Evolutionary conservation across 2,888 invertebrate genomes (phyloP).

Genomic region (Zeuzera pyrina): DNA sequence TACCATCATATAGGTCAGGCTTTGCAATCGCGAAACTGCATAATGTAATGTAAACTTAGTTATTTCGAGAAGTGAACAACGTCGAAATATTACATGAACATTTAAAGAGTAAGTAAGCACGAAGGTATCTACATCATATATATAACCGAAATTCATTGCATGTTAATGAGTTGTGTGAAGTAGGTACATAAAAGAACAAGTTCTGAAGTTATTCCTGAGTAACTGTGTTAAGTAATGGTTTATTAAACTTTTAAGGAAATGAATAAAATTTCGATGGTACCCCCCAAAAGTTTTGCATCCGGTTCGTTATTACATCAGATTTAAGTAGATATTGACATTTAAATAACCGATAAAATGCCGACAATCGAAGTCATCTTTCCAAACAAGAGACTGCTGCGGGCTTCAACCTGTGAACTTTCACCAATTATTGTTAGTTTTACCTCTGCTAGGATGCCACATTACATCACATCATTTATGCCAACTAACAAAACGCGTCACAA

Average conservation of each 20-base stretch:
- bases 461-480: conserved; percentile 37
- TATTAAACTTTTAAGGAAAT: conserved; percentile 26
- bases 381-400: conserved; percentile 15
- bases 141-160: conserved; percentile 53
- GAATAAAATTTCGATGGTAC: conserved; percentile 26
- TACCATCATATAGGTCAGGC: too few species aligned
- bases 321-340: conserved; percentile 25
- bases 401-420: conserved; percentile 48
- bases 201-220: conserved; percentile 48
- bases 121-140: too few species aligned
- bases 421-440: conserved; percentile 51
- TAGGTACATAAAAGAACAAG: conserved; percentile 45
- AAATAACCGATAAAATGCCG: conserved; percentile 22
- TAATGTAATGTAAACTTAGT: too few species aligned
- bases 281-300: conserved; percentile 11
- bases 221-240: conserved; percentile 18
- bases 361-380: conserved; percentile 19
- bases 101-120: too few species aligned
- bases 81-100: too few species aligned
- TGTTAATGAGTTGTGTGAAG: conserved; percentile 57
- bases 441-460: conserved; percentile 42
- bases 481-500: conserved; percentile 32
- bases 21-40: too few species aligned
- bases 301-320: conserved; percentile 12
- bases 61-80: too few species aligned